A percentile compares a stretch with the other conserved stretches of the same genome.
These are phyloP conservation scores for Poeciliopsis presidionis DNA, from an alignment of 2,797 vertebrate species.

Conservation along the genomic window DNA sequence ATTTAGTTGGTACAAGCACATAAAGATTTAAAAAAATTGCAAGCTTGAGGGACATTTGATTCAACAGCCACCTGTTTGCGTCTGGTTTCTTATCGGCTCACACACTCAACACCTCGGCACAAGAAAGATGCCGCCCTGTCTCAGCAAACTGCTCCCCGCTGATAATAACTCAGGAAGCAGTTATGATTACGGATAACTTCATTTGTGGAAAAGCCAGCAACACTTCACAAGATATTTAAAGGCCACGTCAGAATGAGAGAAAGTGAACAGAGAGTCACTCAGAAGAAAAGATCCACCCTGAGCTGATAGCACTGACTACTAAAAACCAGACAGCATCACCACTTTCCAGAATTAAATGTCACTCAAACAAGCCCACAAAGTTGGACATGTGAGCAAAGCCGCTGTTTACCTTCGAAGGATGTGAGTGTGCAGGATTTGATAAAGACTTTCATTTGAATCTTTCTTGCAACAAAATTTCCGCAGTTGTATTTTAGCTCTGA, in stretches of 20 bases:
- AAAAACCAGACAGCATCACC: slow-evolving; percentile 49
- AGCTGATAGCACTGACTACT: slow-evolving; percentile 60
- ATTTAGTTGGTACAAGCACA: slow-evolving; percentile 23
- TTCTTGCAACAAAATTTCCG: background rate
- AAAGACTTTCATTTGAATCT: background rate
- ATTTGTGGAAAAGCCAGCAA: slow-evolving; percentile 13
- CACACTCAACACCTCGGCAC: slow-evolving; percentile 38
- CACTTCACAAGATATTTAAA: slow-evolving; percentile 28
- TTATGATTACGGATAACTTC: slow-evolving; percentile 4
- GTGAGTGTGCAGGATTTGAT: no score
- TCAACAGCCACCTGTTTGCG: slow-evolving; percentile 12
- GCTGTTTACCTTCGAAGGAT: background rate
- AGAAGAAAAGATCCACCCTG: slow-evolving; percentile 45
- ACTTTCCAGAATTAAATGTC: slow-evolving; percentile 44
- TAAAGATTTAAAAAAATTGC: slow-evolving; percentile 5
- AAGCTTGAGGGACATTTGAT: slow-evolving; percentile 25
- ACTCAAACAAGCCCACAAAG: slow-evolving; percentile 18
- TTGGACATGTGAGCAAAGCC: background rate
- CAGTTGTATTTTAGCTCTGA: background rate
- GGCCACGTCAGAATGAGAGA: slow-evolving; percentile 36
- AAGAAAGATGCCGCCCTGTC: slow-evolving; percentile 25
- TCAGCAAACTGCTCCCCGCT: slow-evolving; percentile 9
- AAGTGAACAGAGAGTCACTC: slow-evolving; percentile 33
- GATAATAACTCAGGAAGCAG: slow-evolving; percentile 13
- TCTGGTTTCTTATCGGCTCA: slow-evolving; percentile 20